These are phyloP conservation scores for Heterodera carotae DNA, from an alignment of 1,140 invertebrate species.

Conservation along the genomic window DNA sequence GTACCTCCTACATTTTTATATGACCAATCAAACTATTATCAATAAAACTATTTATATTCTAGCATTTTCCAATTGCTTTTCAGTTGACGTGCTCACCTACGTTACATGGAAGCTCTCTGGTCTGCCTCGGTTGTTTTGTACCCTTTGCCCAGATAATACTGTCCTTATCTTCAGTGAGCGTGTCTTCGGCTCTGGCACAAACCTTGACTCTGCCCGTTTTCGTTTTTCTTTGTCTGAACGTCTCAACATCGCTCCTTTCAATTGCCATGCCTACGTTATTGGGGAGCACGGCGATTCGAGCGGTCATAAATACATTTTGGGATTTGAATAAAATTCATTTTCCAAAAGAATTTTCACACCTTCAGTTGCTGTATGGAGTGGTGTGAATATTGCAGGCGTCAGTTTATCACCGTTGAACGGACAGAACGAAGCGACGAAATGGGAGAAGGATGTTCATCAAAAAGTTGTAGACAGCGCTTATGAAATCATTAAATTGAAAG, in stretches of 20 bases:
- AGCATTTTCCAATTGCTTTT: constrained; percentile 24
- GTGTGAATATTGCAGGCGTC: constrained; percentile 85
- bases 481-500: constrained; percentile 66
- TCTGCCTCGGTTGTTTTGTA: constrained; percentile 69
- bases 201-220: constrained; percentile 84
- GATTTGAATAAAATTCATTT: constrained; percentile 12
- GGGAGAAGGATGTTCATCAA: constrained; percentile 75
- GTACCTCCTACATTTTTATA: constrained; percentile 17
- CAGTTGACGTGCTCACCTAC: constrained; percentile 83
- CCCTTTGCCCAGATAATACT: too few relatives aligned
- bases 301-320: constrained; percentile 58
- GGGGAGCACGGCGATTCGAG: constrained; percentile 81
- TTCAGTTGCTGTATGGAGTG: constrained; percentile 86
- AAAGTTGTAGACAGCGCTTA: constrained; percentile 74
- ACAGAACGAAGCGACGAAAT: constrained; percentile 74
- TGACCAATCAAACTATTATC: not conserved
- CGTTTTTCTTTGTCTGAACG: constrained; percentile 82
- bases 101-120: constrained; percentile 90
- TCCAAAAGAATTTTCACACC: constrained; percentile 13
- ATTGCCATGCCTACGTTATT: constrained; percentile 85
- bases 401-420: constrained; percentile 78
- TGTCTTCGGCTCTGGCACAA: constrained; percentile 86
- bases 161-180: constrained; percentile 70
- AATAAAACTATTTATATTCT: too few relatives aligned
- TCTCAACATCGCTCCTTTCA: constrained; percentile 77